Conservation (phyloP, 2,888 invertebrate genomes). For the Agriopis aurantiaria region DNA sequence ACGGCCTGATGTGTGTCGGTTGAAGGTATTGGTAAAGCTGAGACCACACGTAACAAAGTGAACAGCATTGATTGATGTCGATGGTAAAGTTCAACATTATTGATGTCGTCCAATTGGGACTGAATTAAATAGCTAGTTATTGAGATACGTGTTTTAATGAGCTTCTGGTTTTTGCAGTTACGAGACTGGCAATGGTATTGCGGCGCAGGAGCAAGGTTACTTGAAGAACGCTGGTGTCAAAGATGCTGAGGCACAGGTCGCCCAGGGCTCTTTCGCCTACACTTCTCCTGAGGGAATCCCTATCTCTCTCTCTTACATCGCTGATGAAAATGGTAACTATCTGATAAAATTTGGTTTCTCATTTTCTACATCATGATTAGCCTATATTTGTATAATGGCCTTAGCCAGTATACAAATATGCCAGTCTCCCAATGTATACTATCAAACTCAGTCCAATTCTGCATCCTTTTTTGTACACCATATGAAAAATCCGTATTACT, state of each 20-base stretch:
- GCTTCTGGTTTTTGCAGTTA: conserved; percentile 78
- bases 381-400: too few relatives aligned
- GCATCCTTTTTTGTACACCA: too few relatives aligned
- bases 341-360: background rate
- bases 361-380: too few relatives aligned
- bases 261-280: conserved; percentile 90
- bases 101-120: conserved; percentile 29
- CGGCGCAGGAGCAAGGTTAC: conserved; percentile 90
- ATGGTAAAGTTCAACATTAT: conserved; percentile 35
- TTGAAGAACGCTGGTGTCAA: conserved; percentile 89
- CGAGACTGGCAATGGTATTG: conserved; percentile 91
- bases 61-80: conserved; percentile 40
- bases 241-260: conserved; percentile 88
- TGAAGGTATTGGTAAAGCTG: conserved; percentile 6
- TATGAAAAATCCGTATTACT: background rate
- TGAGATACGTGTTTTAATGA: conserved; percentile 20
- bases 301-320: conserved; percentile 88
- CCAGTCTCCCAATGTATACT: too few relatives aligned
- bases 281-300: conserved; percentile 91
- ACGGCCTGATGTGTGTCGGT: background rate
- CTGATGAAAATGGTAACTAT: conserved; percentile 89
- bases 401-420: too few relatives aligned
- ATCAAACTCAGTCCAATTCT: too few relatives aligned
- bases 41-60: conserved; percentile 16
- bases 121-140: conserved; percentile 14